Evolutionary conservation across 2,113 vertebrate species (phyloP).

Genomic region (Vombatus ursinus): DNA sequence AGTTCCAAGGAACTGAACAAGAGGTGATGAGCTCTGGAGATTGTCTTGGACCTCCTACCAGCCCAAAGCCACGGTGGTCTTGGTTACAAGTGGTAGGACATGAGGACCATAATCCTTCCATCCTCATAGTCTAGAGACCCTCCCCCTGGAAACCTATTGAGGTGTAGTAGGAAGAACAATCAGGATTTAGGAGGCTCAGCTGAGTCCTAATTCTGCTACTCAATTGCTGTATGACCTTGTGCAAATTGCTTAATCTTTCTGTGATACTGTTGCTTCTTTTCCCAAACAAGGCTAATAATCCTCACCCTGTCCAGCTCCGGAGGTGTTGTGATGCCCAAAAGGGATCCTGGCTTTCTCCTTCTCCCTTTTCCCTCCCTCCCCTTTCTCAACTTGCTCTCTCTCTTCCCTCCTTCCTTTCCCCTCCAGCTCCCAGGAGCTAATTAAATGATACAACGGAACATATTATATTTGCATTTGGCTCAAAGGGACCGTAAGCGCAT

Average conservation of each 20-base stretch:
- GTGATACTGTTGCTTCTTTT: not conserved
- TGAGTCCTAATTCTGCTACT: not conserved
- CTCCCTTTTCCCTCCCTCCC: not conserved
- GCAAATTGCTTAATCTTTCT: constrained; percentile 1
- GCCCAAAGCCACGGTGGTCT: no score
- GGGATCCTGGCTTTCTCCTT: not conserved
- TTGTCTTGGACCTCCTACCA: no score
- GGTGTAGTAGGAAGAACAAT: not conserved
- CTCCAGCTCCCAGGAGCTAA: constrained; percentile 46
- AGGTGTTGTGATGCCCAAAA: not conserved
- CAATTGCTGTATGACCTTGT: not conserved
- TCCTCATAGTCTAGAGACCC: not conserved
- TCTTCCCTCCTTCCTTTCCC: constrained; percentile 28
- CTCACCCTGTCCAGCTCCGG: not conserved
- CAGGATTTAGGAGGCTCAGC: not conserved
- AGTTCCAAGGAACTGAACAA: no score
- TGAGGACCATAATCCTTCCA: not conserved
- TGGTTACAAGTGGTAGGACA: not conserved
- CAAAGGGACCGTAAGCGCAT: constrained; percentile 56
- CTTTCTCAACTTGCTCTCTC: not conserved
- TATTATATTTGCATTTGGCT: constrained; percentile 75
- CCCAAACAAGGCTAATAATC: not conserved
- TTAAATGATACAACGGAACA: constrained; percentile 48
- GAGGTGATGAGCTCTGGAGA: no score
- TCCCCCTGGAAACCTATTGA: not conserved